Evolutionary conservation across 1,140 invertebrate species (phyloP).

Genomic region (Aphis craccivora): DNA sequence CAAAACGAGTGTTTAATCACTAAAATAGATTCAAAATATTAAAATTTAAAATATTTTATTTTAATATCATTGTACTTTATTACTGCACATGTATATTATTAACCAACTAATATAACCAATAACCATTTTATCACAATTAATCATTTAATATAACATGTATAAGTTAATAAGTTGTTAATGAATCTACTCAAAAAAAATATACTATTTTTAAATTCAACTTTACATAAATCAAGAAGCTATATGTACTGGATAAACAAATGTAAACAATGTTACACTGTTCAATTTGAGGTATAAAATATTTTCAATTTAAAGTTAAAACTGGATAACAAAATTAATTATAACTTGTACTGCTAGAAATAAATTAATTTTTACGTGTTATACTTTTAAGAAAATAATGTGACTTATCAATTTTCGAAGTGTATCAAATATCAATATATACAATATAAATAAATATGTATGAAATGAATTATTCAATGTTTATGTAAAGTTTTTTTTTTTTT

Average conservation of each 20-base stretch:
- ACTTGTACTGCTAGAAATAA: background rate
- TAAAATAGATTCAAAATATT: background rate
- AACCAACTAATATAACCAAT: background rate
- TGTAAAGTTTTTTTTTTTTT: background rate
- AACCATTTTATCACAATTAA: no score
- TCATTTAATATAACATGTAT: background rate
- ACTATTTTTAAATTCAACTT: background rate
- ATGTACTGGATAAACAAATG: background rate
- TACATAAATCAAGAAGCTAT: background rate
- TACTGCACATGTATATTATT: background rate
- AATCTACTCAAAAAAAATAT: background rate
- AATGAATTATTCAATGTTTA: background rate
- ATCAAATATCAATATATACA: background rate
- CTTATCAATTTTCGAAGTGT: background rate
- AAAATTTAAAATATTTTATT: background rate
- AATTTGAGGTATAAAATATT: background rate
- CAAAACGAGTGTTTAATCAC: background rate
- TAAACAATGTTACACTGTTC: background rate
- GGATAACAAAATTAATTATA: background rate
- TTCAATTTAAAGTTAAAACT: background rate
- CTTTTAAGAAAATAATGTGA: conserved; percentile 11
- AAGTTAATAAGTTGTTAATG: background rate
- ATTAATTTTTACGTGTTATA: background rate
- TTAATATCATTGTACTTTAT: background rate
- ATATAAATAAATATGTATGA: background rate